phyloP scores from a whole-genome alignment of 1,140 invertebrate species.

The Bombus soroeensis region DNA sequence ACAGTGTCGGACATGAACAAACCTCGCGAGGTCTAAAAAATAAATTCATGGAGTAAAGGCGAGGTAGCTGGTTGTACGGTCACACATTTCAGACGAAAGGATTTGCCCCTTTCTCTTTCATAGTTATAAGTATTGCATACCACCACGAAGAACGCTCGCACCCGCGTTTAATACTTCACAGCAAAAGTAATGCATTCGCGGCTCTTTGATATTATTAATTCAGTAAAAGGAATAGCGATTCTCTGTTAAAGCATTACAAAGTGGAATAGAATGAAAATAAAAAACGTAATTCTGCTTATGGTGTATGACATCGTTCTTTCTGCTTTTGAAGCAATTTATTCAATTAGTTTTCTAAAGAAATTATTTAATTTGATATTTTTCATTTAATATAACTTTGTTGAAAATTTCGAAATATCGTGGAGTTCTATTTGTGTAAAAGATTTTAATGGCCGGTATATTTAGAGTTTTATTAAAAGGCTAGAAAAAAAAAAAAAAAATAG shows the following conservation, averaged over 20 bases:
- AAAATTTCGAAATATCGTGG: neutral
- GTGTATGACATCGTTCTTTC: too few relatives aligned
- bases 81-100: constrained; percentile 49
- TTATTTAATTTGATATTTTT: neutral
- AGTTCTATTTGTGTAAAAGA: neutral
- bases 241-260: neutral
- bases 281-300: neutral
- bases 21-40: constrained; percentile 49
- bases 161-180: constrained; percentile 18
- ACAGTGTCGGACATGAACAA: constrained; percentile 15
- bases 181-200: neutral
- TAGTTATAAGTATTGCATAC: constrained; percentile 34
- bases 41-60: constrained; percentile 42
- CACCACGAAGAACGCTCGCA: neutral
- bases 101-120: constrained; percentile 23
- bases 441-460: too few relatives aligned
- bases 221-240: constrained; percentile 8
- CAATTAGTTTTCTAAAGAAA: neutral
- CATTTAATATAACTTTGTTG: neutral
- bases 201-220: constrained; percentile 39
- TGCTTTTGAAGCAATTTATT: neutral
- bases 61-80: constrained; percentile 19
- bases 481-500: too few relatives aligned
- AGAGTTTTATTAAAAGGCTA: too few relatives aligned
- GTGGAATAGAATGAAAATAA: neutral